Evolutionary conservation across 2,113 vertebrate species (phyloP).

Genomic region (Ondatra zibethicus): DNA sequence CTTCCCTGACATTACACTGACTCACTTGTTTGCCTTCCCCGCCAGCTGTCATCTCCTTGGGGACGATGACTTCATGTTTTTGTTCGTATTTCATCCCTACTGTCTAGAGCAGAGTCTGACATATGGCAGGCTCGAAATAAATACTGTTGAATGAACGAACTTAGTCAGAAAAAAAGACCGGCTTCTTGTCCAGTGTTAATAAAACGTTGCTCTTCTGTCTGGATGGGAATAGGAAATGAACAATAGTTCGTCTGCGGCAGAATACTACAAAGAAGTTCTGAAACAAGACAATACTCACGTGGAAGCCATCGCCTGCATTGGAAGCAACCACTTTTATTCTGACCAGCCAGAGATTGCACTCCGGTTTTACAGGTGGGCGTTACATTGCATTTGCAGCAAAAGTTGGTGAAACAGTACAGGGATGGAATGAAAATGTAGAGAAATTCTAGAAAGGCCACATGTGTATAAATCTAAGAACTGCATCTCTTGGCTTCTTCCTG

Average conservation of each 20-base stretch:
- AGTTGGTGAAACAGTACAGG: background rate
- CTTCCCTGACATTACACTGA: background rate
- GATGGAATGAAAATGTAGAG: background rate
- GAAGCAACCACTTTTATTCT: slow-evolving; percentile 98
- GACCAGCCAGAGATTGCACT: slow-evolving; percentile 98
- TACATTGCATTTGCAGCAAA: background rate
- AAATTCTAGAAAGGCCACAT: background rate
- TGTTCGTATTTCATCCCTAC: background rate
- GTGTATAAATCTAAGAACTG: background rate
- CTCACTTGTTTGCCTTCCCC: background rate
- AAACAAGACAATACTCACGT: slow-evolving; percentile 98
- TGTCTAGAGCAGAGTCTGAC: background rate
- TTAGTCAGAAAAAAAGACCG: background rate
- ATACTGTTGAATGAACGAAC: slow-evolving; percentile 20
- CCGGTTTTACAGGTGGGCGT: slow-evolving; percentile 95
- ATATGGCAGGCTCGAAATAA: background rate
- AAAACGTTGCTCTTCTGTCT: slow-evolving; percentile 54
- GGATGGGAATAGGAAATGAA: slow-evolving; percentile 93
- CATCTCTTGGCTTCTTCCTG: background rate
- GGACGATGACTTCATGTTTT: background rate
- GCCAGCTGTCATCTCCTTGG: background rate
- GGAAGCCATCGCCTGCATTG: slow-evolving; percentile 98
- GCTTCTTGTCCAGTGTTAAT: background rate
- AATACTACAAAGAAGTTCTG: slow-evolving; percentile 96
- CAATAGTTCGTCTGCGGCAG: slow-evolving; percentile 92